Conservation (phyloP, 2,797 vertebrate genomes). For the Halcyon smyrnensis region DNA sequence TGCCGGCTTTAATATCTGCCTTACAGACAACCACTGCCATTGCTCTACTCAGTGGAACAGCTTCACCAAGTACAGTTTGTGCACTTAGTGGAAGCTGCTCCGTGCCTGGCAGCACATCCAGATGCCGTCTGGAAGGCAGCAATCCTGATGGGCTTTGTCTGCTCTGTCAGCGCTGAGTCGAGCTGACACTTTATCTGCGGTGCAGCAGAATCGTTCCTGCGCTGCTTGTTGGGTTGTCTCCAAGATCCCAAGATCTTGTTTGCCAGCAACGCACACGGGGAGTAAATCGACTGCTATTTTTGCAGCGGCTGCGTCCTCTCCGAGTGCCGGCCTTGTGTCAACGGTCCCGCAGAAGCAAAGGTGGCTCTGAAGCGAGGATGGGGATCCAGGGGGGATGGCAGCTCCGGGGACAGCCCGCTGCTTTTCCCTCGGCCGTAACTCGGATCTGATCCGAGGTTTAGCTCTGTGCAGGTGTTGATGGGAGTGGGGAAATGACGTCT, state of each 20-base stretch:
- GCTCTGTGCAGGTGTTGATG: rapidly evolving
- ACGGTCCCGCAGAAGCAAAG: not conserved
- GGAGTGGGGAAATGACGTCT: not conserved
- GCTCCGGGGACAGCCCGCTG: rapidly evolving
- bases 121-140: not conserved
- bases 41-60: not conserved
- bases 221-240: not conserved
- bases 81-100: not conserved
- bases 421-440: not conserved
- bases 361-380: not conserved
- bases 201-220: not conserved
- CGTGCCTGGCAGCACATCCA: not conserved
- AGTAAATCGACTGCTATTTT: not conserved
- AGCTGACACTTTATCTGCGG: not conserved
- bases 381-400: rapidly evolving
- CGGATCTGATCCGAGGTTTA: rapidly evolving
- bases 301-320: not conserved
- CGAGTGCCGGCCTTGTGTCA: not conserved
- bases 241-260: not conserved
- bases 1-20: not conserved
- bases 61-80: not conserved
- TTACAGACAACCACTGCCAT: rapidly evolving
- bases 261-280: not conserved
- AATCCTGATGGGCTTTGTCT: not conserved
- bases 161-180: not conserved